phyloP scores from a whole-genome alignment of 1,140 invertebrate genomes.

The Dreissena rostriformis region DNA sequence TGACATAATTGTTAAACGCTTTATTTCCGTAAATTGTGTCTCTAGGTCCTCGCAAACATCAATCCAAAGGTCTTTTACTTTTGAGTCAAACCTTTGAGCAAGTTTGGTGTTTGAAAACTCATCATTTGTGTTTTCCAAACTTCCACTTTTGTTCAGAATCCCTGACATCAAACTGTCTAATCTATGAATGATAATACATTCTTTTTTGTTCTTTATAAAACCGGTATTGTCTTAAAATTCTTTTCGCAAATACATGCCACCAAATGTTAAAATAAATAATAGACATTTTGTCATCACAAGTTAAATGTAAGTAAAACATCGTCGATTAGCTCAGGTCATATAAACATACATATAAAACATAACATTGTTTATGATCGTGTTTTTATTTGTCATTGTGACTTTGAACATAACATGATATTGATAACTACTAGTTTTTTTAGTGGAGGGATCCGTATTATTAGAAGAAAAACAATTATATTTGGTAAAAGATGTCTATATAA shows the following conservation, averaged over 20 bases:
- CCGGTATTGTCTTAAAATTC: background rate
- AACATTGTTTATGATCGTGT: too few species aligned
- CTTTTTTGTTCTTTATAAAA: slow-evolving; percentile 3
- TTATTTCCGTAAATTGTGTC: background rate
- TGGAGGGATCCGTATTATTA: too few species aligned
- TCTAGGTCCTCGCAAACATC: background rate
- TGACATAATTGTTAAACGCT: too few species aligned
- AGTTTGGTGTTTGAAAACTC: slow-evolving; percentile 8
- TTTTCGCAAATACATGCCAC: background rate
- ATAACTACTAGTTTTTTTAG: too few species aligned
- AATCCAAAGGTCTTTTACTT: background rate
- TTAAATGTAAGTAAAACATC: too few species aligned
- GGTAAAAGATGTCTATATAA: too few species aligned
- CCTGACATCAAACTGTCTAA: background rate
- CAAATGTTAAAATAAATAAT: background rate
- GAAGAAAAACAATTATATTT: too few species aligned
- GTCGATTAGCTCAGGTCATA: background rate
- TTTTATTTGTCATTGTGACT: too few species aligned
- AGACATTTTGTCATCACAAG: too few species aligned
- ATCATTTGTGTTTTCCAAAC: slow-evolving; percentile 12
- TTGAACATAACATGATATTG: too few species aligned
- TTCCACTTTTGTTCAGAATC: slow-evolving; percentile 2
- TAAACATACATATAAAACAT: background rate
- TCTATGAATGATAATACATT: background rate
- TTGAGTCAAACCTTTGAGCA: slow-evolving; percentile 10